Percentiles rank a stretch among this genome's conserved stretches.
Conservation (phyloP, 1,140 invertebrate species). For the Listronotus oregonensis region DNA sequence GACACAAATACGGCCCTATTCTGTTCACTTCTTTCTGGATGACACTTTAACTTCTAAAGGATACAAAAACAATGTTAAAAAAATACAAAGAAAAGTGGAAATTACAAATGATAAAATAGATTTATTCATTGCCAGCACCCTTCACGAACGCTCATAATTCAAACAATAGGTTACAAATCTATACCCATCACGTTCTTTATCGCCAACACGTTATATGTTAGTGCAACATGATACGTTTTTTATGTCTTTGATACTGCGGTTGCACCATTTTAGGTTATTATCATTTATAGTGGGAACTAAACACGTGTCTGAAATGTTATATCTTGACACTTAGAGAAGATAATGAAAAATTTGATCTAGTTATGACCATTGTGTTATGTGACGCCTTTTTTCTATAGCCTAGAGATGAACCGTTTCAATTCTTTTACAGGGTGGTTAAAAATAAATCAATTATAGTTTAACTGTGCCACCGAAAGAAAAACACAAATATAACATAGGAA, state of each 20-base stretch:
- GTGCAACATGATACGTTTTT: slow-evolving; percentile 27
- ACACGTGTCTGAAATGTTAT: slow-evolving; percentile 18
- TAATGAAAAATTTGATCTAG: slow-evolving; percentile 12
- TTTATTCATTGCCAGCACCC: not conserved
- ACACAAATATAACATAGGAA: too few species aligned
- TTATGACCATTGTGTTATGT: slow-evolving; percentile 12
- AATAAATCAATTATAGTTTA: too few species aligned
- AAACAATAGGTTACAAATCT: slow-evolving; percentile 31
- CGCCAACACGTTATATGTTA: not conserved
- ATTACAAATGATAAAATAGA: too few species aligned
- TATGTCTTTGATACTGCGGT: slow-evolving; percentile 14
- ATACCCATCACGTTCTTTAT: slow-evolving; percentile 20
- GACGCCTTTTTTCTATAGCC: not conserved
- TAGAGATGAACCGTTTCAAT: not conserved
- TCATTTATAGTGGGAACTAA: slow-evolving; percentile 25
- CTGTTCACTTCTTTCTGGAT: too few species aligned
- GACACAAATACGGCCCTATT: too few species aligned
- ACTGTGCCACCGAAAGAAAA: too few species aligned
- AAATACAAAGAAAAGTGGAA: too few species aligned
- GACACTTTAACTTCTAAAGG: too few species aligned
- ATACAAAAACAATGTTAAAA: too few species aligned
- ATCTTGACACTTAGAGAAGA: slow-evolving; percentile 15
- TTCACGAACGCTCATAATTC: too few species aligned
- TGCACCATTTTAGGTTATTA: slow-evolving; percentile 13
- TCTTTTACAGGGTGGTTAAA: not conserved